Evolutionary conservation across 2,888 invertebrate species (phyloP), one percentile per base, ranked within the genome.

Genomic region (Alentia gelatinosa): DNA sequence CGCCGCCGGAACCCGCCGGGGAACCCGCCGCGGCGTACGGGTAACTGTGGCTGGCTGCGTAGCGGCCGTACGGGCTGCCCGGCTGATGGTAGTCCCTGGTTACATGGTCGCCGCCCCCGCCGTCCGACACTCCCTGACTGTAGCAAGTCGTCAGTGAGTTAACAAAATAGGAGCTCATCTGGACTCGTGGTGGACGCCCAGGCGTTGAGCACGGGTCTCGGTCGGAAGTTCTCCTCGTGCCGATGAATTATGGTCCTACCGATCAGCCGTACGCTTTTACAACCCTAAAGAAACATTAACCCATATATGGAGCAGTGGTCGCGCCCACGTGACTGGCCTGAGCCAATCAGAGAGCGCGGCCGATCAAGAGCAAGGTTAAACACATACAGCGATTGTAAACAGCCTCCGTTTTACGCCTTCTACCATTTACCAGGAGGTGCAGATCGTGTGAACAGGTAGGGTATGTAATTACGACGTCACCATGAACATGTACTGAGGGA

Each of bases 211-310:
- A 12, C n/a, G 3, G 33, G 39, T 47, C 86, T 39, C 35, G 79
- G 42, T 50, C 79, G 83, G 56, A 83, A 79, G 84, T 74, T 39
- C 42, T 30, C 89, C 42, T 35, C 33, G 42, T 30, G 83, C 37
- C 63, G 90, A 92, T 92, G 92, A 92, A 91, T 92, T 92, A 92
- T 91, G 91, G 50, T 83, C 56, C 40, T 37, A 47, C 50, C 35
- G 90, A 90, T 89, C 91, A 90, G 74, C 84, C 86, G 89, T 35
- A 88, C 90, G 92, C 92, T 90, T 92, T 92, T 91, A 91, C 90
- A 91, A 92, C 92, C 92, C 92, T 92, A 92, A 92, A 92, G 92
- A 92, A 92, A 92, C 92, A 91, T 92, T 92, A 91, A 91, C 89
- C 92, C 92, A 92, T 92, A 92, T 92, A 92, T 91, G 92, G 92